Base-by-base conservation (phyloP, 1,140 invertebrate species). In the Rhagoletis pomonella region DNA sequence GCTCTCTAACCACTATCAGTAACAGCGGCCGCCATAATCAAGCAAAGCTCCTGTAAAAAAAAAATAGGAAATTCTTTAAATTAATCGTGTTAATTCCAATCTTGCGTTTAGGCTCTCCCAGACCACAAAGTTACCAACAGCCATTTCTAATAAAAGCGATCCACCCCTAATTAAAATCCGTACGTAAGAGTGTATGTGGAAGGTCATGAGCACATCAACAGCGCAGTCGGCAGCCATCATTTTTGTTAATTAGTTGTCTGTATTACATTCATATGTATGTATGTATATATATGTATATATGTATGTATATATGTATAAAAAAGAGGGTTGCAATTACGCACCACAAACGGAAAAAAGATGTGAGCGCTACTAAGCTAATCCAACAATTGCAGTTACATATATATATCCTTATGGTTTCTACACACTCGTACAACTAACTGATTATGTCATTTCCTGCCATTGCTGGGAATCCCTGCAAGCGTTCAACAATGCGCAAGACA, bases 391-490 rank as follows among this genome's bases (percentile, higher is more conserved):
- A 44, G 55, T 81, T 81, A 81, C 44, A 17, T 47, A 14, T 6
- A 44, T 67, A 14, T 67, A 81, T 44, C 73, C 73, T 81, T 55
- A 81, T 58, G n/a, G 12, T 9, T 19, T 10, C 47, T 10, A 81
- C 73, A 29, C 29, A 29, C 29, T 29, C 29, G 29, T 29, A 29
- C 29, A 29, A 29, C 29, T 29, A 29, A 81, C 10, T 81, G 73
- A 81, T 81, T 81, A 81, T 81, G 73, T 81, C 73, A 81, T 81
- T 55, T 81, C 73, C 73, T 81, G 73, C 73, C 47, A 81, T 55
- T 58, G 47, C n/a, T 50, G 47, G 14, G 55, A 55, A 81, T 81
- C 73, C 47, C 14, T 14, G 1, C 5, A 47, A 42, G 4, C 19
- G 19, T 29, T 19, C 29, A 67, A n/a, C 19, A 65, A 4, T 39